phyloP scores from a whole-genome alignment of 2,113 vertebrate genomes.

The Callaeas wilsoni region DNA sequence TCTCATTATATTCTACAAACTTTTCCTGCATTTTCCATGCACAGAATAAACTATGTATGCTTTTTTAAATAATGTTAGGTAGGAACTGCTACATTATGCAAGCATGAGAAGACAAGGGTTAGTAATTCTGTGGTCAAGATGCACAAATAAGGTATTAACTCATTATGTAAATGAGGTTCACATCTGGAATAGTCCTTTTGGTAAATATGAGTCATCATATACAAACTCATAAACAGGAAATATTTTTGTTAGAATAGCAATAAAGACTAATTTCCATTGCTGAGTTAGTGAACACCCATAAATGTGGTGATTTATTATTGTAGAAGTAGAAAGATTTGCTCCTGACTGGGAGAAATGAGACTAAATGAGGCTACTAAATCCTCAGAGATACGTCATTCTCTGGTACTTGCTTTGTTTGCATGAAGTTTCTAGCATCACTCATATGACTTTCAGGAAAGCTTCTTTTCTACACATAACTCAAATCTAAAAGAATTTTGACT shows the following conservation, averaged over 20 bases:
- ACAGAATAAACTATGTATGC: neutral
- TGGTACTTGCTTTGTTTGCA: neutral
- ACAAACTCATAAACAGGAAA: neutral
- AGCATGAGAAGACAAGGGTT: neutral
- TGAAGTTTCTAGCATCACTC: neutral
- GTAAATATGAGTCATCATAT: neutral
- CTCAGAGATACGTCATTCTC: neutral
- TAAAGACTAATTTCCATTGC: neutral
- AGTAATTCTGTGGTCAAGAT: neutral
- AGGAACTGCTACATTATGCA: neutral
- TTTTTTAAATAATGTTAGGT: neutral
- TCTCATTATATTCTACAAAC: neutral
- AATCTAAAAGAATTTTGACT: conserved; percentile 54
- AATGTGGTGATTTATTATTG: neutral
- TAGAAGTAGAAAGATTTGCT: neutral
- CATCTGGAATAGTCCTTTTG: neutral
- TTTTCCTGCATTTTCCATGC: neutral
- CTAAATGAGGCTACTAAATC: neutral
- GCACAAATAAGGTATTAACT: neutral
- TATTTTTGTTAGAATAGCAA: neutral
- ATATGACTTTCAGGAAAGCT: conserved; percentile 33
- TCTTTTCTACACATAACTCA: conserved; percentile 43
- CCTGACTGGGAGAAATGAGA: neutral
- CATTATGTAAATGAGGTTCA: neutral
- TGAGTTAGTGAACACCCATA: neutral